phyloP scores from a whole-genome alignment of 1,140 invertebrate species.

The Heliothis subflexa region DNA sequence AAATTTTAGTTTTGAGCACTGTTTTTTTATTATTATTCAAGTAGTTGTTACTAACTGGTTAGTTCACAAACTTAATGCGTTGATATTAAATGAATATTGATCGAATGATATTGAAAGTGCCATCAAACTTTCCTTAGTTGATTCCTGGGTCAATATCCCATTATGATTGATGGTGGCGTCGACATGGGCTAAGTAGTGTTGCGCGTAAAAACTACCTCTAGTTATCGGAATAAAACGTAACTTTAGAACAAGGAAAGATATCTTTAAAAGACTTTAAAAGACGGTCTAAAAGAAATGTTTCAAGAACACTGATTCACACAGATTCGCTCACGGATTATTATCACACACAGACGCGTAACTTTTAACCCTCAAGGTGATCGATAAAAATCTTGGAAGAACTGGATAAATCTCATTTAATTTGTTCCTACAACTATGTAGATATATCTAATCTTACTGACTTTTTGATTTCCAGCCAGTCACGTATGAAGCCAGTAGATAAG shows the following conservation, averaged over 20 bases:
- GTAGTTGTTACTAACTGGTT: background rate
- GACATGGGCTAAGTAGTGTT: background rate
- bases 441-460: background rate
- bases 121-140: conserved; percentile 3
- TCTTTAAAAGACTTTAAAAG: too few species aligned
- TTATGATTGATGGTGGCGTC: background rate
- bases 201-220: conserved; percentile 1
- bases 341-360: background rate
- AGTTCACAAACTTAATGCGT: background rate
- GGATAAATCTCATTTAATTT: background rate
- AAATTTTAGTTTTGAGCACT: conserved; percentile 3
- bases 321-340: too few species aligned
- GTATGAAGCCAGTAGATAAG: background rate
- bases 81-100: background rate
- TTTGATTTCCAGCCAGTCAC: background rate
- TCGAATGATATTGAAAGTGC: background rate
- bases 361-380: conserved; percentile 1
- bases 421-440: background rate
- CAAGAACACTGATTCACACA: too few species aligned
- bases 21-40: background rate
- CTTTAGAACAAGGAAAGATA: too few species aligned
- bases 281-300: too few species aligned
- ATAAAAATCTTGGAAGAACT: conserved; percentile 24
- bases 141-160: conserved; percentile 24
- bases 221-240: background rate